phyloP scores from a whole-genome alignment of 2,113 vertebrate genomes.

The Carassius auratus region DNA sequence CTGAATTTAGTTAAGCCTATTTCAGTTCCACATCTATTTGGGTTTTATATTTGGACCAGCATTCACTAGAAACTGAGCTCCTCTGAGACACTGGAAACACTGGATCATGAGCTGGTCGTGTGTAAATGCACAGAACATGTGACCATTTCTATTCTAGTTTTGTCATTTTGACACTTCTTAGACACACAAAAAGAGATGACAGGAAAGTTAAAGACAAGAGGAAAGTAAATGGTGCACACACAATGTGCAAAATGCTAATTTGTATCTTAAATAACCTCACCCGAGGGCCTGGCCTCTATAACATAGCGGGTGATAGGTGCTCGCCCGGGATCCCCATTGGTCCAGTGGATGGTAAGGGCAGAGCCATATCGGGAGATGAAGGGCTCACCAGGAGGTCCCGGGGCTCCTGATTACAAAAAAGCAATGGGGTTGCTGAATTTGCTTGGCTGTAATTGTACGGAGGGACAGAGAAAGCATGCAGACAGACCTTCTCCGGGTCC shows the following conservation, averaged over 20 bases:
- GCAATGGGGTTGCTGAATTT: background rate
- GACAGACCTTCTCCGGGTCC: conserved; percentile 91
- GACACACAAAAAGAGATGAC: background rate
- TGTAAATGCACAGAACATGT: too few species aligned
- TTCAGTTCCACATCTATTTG: background rate
- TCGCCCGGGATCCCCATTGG: conserved; percentile 88
- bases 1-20: background rate
- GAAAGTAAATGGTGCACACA: background rate
- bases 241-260: background rate
- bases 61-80: too few species aligned
- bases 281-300: conserved; percentile 94
- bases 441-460: background rate
- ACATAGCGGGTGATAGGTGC: conserved; percentile 93
- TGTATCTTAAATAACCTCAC: conserved; percentile 65
- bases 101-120: too few species aligned
- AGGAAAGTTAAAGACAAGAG: background rate
- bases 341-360: conserved; percentile 94
- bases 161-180: background rate
- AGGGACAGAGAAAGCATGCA: background rate
- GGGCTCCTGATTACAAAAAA: conserved; percentile 81
- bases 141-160: too few species aligned
- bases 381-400: conserved; percentile 90
- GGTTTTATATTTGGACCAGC: background rate
- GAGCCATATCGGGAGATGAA: conserved; percentile 93
- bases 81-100: too few species aligned